Percentiles rank a stretch among this genome's conserved stretches.
These are phyloP conservation scores for Periophthalmus magnuspinnatus DNA, from an alignment of 2,797 vertebrate species.

Conservation along the genomic window DNA sequence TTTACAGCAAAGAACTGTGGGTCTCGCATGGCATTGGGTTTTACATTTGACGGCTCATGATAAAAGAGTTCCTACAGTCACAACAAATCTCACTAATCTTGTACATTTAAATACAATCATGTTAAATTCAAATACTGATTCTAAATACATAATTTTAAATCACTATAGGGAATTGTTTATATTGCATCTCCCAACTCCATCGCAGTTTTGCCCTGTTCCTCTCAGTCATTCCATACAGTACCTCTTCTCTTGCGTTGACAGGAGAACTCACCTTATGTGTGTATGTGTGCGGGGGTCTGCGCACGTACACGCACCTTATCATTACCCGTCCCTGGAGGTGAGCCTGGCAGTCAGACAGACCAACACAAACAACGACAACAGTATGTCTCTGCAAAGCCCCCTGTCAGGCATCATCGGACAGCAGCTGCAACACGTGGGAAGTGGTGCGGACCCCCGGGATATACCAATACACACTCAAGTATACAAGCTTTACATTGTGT, in stretches of 20 bases:
- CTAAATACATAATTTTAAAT: not conserved
- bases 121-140: not conserved
- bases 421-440: constrained; percentile 66
- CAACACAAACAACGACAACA: constrained; percentile 60
- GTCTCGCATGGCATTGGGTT: too few relatives aligned
- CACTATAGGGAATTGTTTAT: not conserved
- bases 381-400: constrained; percentile 54
- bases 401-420: constrained; percentile 70
- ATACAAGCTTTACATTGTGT: constrained; percentile 13
- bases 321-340: constrained; percentile 65
- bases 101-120: too few relatives aligned
- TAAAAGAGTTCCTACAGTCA: too few relatives aligned
- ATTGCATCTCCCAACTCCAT: not conserved
- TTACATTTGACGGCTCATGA: too few relatives aligned
- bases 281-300: constrained; percentile 3
- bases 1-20: too few relatives aligned
- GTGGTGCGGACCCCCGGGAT: constrained; percentile 49
- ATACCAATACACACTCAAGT: constrained; percentile 5
- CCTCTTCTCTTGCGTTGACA: constrained; percentile 47
- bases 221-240: constrained; percentile 17
- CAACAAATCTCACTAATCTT: too few relatives aligned
- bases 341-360: constrained; percentile 62
- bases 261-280: constrained; percentile 12
- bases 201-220: constrained; percentile 14
- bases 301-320: constrained; percentile 43